Percentiles rank a stretch among this genome's conserved stretches.
These are phyloP conservation scores for Cygnus buccinator DNA, from an alignment of 2,113 vertebrate genomes.

Conservation along the genomic window DNA sequence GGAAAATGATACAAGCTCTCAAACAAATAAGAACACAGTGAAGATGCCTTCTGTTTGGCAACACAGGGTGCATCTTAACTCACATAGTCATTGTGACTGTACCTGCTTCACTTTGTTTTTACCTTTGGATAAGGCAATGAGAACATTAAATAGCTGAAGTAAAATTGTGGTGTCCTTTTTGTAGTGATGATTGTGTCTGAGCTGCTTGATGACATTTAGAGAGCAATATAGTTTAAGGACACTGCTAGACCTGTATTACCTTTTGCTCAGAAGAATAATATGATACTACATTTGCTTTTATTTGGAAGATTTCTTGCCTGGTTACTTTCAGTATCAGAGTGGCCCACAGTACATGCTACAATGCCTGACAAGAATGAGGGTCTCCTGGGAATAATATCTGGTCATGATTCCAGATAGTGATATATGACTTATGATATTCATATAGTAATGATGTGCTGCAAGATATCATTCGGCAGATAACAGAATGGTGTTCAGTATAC, in stretches of 20 bases:
- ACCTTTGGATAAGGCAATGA: neutral
- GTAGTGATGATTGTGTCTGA: neutral
- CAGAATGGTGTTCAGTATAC: neutral
- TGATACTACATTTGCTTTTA: neutral
- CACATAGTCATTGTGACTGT: neutral
- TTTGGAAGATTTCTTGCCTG: neutral
- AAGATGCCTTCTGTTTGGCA: neutral
- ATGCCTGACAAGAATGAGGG: neutral
- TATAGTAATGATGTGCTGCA: neutral
- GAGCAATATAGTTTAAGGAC: neutral
- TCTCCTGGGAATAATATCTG: neutral
- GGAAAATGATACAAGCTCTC: neutral
- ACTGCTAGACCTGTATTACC: neutral
- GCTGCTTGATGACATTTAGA: neutral
- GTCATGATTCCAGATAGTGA: neutral
- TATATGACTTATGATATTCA: neutral
- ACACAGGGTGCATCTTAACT: neutral
- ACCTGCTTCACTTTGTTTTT: neutral
- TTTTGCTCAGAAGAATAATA: neutral
- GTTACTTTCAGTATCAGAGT: neutral
- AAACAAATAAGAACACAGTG: neutral
- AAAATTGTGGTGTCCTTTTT: neutral
- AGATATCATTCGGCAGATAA: neutral
- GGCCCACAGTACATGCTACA: neutral
- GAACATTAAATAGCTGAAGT: neutral